Base-by-base conservation (phyloP, 2,888 invertebrate species). In the Eugnorisma glareosa region DNA sequence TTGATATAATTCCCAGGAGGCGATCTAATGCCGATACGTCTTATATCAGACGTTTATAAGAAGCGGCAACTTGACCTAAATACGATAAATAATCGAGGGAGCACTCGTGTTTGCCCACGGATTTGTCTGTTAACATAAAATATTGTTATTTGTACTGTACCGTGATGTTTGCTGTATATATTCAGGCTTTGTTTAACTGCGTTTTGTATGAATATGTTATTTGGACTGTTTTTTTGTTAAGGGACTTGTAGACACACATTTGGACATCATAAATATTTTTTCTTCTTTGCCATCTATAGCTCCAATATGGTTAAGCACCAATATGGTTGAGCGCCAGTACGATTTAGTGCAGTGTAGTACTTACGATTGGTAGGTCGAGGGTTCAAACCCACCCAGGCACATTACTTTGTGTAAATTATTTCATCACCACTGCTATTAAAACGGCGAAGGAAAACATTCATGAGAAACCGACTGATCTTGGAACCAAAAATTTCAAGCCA, bases 41-140 rank as follows among this genome's bases (percentile, higher is more conserved):
- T 75, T 77, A 43, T 11, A 61, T 67, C 59, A 67, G 84, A 78
- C 85, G 43, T 75, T 64, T 73, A 83, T 83, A 81, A 71, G 84
- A 80, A 74, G 31, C n/a, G 70, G n/a, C 76, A 57, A 67, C n/a
- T 85, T 77, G 83, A 84, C 82, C 82, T 69, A 78, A 54, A 68
- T 75, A 64, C 57, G 68, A 74, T 75, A 85, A 68, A 84, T 81
- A 84, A 64, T 66, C 57, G 35, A 61, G 35, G 35, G 35, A 54
- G 10, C 71, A 80, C 48, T 67, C 43, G 24, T 75, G 61, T 84
- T 81, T 81, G 31, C 67, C 24, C 57, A 63, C 48, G 74, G 59
- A 67, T 85, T 76, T 67, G 73, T 85, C 77, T 75, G 73, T 72
- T 79, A 40, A 57, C 45, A 64, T 72, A 71, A 70, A 79, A 79